Conservation (phyloP, 2,888 invertebrate species). For the Heliconius ismenius region DNA sequence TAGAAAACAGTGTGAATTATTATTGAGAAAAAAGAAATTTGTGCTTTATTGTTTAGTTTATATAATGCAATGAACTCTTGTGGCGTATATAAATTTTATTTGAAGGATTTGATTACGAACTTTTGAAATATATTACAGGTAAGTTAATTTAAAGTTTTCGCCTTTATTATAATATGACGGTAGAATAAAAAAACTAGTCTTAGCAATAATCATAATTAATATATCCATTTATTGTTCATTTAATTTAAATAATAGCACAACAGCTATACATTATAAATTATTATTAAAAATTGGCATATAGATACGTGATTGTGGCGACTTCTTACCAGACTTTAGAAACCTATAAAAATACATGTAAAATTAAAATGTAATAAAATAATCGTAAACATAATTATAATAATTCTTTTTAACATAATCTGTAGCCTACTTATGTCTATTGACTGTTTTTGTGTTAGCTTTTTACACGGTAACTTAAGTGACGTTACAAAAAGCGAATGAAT, state of each 20-base stretch:
- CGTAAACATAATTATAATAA: neutral
- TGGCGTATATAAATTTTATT: slow-evolving; percentile 50
- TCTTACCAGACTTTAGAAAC: neutral
- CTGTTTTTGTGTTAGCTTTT: slow-evolving; percentile 37
- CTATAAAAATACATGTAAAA: neutral
- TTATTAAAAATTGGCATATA: neutral
- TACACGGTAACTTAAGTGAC: slow-evolving; percentile 43
- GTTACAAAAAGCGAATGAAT: slow-evolving; percentile 62
- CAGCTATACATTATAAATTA: neutral
- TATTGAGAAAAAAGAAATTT: slow-evolving; percentile 59
- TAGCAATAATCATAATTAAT: neutral
- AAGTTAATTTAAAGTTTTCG: slow-evolving; percentile 48
- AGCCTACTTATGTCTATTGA: slow-evolving; percentile 14
- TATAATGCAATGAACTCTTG: slow-evolving; percentile 60
- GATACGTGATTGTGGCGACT: too few relatives aligned
- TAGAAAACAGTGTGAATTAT: slow-evolving; percentile 70
- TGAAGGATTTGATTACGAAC: slow-evolving; percentile 53
- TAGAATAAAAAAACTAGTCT: neutral
- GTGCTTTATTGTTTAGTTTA: slow-evolving; percentile 63
- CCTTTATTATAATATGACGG: neutral
- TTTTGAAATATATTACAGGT: slow-evolving; percentile 55
- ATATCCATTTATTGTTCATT: neutral
- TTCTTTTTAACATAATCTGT: slow-evolving; percentile 6
- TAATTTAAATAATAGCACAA: neutral
- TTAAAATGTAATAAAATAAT: neutral